These are phyloP conservation scores for Pristionchus pacificus DNA, from an alignment of 1,140 invertebrate species.

Conservation along the genomic window DNA sequence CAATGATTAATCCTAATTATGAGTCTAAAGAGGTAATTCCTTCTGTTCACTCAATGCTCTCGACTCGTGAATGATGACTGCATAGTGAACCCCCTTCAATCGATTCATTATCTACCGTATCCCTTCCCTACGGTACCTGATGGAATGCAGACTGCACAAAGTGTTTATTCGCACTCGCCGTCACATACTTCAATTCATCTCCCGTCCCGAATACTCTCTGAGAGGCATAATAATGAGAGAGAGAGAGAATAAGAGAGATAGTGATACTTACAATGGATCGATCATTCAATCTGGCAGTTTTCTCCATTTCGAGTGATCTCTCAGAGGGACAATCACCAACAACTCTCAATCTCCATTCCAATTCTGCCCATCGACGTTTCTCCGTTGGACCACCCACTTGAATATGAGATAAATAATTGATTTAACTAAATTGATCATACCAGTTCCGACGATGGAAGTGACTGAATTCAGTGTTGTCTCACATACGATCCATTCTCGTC, in stretches of 20 bases:
- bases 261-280: not conserved
- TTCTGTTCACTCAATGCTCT: constrained; percentile 19
- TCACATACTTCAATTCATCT: not conserved
- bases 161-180: constrained; percentile 19
- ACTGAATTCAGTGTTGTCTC: not conserved
- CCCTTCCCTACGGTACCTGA: not conserved
- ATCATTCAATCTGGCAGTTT: not conserved
- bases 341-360: not conserved
- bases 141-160: constrained; percentile 14
- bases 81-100: constrained; percentile 17
- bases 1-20: no score
- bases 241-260: no score
- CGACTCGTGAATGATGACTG: constrained; percentile 11
- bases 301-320: not conserved
- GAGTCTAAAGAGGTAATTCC: not conserved
- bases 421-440: not conserved
- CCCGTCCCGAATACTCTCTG: constrained; percentile 20
- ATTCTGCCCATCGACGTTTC: not conserved
- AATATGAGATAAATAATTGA: not conserved
- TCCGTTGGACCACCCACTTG: not conserved
- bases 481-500: not conserved
- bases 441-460: not conserved
- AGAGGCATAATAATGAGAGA: not conserved
- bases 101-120: not conserved
- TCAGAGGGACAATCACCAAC: not conserved